These are phyloP conservation scores for Vulpes vulpes DNA, from an alignment of 2,113 vertebrate genomes.

Conservation along the genomic window DNA sequence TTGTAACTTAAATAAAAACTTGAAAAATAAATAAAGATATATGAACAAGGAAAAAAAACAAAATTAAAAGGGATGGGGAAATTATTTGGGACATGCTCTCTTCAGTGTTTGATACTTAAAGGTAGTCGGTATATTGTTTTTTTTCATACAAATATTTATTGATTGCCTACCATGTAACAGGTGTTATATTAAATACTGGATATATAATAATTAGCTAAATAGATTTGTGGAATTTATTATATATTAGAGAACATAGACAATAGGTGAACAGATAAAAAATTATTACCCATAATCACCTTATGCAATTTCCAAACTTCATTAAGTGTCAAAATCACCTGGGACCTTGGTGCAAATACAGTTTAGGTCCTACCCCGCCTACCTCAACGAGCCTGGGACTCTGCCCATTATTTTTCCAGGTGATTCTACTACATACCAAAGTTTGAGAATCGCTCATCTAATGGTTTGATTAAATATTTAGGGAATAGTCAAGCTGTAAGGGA, in stretches of 20 bases:
- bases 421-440: background rate
- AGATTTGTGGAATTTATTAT: background rate
- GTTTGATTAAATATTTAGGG: slow-evolving; percentile 10
- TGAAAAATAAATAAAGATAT: background rate
- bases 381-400: background rate
- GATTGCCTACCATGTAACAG: background rate
- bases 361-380: background rate
- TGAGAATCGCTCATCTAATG: background rate
- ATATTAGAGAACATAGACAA: background rate
- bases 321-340: background rate
- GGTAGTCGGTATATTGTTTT: background rate
- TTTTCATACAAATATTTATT: slow-evolving; percentile 7
- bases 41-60: background rate
- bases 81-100: background rate
- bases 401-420: background rate
- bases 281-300: background rate
- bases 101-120: background rate
- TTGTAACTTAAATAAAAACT: background rate
- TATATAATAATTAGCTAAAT: background rate
- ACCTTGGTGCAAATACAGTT: background rate
- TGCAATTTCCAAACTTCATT: background rate
- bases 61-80: background rate
- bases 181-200: background rate
- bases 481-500: background rate
- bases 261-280: background rate